phyloP scores from a whole-genome alignment of 2,888 invertebrate genomes.

The Kuschelorhynchus macadamiae region DNA sequence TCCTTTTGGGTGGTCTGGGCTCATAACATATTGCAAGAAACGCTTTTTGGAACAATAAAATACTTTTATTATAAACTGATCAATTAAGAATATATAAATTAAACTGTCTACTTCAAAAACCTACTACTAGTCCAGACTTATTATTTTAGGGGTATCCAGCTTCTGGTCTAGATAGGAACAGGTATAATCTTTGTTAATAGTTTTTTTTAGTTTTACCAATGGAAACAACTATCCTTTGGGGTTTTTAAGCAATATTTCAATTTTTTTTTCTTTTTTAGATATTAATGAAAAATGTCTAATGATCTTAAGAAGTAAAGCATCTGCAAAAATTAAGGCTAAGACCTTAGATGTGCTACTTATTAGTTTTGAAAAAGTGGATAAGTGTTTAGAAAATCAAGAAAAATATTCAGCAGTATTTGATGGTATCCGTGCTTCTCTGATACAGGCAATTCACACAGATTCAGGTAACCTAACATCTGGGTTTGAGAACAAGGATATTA shows the following conservation, averaged over 20 bases:
- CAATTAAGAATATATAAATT: not conserved
- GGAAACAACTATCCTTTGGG: too few relatives aligned
- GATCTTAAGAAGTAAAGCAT: conserved; percentile 52
- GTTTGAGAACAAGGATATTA: too few relatives aligned
- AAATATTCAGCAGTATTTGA: conserved; percentile 52
- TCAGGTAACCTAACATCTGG: conserved; percentile 56
- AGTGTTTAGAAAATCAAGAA: conserved; percentile 51
- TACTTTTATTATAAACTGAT: too few relatives aligned
- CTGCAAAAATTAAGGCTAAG: conserved; percentile 58
- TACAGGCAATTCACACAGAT: conserved; percentile 51
- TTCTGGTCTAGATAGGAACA: too few relatives aligned
- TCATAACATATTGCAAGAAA: too few relatives aligned
- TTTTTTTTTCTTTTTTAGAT: conserved; percentile 41
- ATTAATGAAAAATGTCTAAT: conserved; percentile 58
- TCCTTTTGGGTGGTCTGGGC: too few relatives aligned
- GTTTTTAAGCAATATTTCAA: too few relatives aligned
- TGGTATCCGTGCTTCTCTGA: conserved; percentile 47
- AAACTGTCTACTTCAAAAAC: not conserved
- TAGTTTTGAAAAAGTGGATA: conserved; percentile 58
- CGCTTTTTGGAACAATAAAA: too few relatives aligned
- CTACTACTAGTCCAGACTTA: too few relatives aligned
- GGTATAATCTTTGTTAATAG: too few relatives aligned
- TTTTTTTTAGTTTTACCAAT: too few relatives aligned
- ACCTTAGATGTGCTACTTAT: conserved; percentile 57
- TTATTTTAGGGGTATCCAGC: too few relatives aligned